Conservation (phyloP, 2,797 vertebrate species). For the Etheostoma perlongum region DNA sequence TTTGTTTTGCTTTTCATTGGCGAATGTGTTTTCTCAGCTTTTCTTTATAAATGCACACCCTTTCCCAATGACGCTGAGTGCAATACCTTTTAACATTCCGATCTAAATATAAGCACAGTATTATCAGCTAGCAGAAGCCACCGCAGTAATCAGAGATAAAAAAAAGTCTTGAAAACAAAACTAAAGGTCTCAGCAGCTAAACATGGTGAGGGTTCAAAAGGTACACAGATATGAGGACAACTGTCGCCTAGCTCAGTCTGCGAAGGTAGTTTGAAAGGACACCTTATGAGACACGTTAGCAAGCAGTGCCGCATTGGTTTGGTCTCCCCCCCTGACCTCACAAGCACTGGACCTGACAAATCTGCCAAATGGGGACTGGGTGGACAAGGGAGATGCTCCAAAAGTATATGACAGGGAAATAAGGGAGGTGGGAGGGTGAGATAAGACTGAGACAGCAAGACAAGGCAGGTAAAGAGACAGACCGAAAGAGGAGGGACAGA, state of each 20-base stretch:
- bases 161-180: not conserved
- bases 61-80: not conserved
- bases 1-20: not conserved
- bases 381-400: constrained; percentile 23
- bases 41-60: not conserved
- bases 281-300: constrained; percentile 44
- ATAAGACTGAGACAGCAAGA: constrained; percentile 18
- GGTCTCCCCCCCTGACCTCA: constrained; percentile 16
- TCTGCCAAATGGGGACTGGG: constrained; percentile 28
- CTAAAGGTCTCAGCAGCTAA: not conserved
- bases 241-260: constrained; percentile 8
- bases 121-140: not conserved
- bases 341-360: constrained; percentile 28
- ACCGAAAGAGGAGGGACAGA: not conserved
- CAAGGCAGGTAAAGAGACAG: not conserved
- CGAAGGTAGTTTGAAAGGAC: not conserved
- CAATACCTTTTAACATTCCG: not conserved
- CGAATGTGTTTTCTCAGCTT: no score
- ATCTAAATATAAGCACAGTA: constrained; percentile 24
- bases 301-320: constrained; percentile 7
- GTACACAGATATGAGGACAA: constrained; percentile 22
- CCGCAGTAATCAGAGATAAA: constrained; percentile 8
- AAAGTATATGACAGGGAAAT: constrained; percentile 34
- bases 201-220: constrained; percentile 1
- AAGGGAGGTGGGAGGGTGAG: constrained; percentile 22